Evolutionary conservation across 2,797 vertebrate genomes (phyloP).

Genomic region (Petrocephalus sullivani): DNA sequence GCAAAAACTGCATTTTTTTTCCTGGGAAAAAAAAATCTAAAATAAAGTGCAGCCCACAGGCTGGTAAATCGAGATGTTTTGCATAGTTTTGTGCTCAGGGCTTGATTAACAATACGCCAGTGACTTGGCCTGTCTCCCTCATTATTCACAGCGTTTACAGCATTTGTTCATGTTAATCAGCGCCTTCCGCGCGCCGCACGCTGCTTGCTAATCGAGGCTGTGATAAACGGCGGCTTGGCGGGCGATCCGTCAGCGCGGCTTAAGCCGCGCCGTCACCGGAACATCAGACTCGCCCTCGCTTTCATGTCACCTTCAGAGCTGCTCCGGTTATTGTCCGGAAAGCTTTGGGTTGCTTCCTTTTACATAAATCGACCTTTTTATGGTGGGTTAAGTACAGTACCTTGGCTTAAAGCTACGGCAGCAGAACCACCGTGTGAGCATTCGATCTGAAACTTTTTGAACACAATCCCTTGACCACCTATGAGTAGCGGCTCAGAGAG

Average conservation of each 20-base stretch:
- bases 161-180: slow-evolving; percentile 8
- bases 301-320: not conserved
- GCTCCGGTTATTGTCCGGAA: not conserved
- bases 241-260: not conserved
- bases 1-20: not conserved
- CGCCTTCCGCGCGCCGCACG: not conserved
- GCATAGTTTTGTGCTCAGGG: slow-evolving; percentile 1
- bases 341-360: not conserved
- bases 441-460: not conserved
- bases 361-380: not conserved
- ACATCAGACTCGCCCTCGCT: not conserved
- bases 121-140: not conserved
- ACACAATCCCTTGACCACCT: not conserved
- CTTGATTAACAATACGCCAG: slow-evolving; percentile 9
- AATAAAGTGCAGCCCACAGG: not conserved
- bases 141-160: slow-evolving; percentile 14
- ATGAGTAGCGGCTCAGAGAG: not conserved
- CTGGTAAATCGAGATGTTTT: not conserved
- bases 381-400: not conserved
- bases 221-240: not conserved
- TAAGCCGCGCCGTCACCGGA: not conserved
- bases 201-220: not conserved
- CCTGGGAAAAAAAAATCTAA: not conserved
- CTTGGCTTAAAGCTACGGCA: not conserved
- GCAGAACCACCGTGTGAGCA: not conserved